phyloP scores from a whole-genome alignment of 2,888 invertebrate genomes.

The Caenorhabditis imperialis region DNA sequence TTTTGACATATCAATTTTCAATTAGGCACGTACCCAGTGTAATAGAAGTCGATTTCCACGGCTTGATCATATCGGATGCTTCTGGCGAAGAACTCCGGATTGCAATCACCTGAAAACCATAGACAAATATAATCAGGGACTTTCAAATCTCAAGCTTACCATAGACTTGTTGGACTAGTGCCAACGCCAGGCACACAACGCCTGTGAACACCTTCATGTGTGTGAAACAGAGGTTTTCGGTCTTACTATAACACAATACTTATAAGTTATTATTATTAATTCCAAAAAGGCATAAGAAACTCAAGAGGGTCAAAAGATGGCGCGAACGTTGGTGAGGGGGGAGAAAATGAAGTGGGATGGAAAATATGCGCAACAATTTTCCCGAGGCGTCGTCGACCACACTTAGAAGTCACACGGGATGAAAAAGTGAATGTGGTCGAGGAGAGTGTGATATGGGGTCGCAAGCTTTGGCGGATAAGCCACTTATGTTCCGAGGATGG shows the following conservation, averaged over 20 bases:
- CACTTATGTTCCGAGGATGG: conserved; percentile 39
- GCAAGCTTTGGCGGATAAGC: conserved; percentile 22
- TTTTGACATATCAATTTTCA: background rate
- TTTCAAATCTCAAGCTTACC: conserved; percentile 10
- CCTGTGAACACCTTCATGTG: conserved; percentile 19
- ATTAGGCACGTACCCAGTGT: conserved; percentile 66
- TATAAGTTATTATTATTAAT: no score
- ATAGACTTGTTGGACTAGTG: conserved; percentile 25
- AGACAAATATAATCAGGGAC: no score
- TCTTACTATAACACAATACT: background rate
- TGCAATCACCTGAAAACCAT: conserved; percentile 62
- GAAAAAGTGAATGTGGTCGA: conserved; percentile 16
- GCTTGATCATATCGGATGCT: conserved; percentile 65
- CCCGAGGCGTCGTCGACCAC: conserved; percentile 28
- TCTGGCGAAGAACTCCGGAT: conserved; percentile 69
- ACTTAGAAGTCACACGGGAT: conserved; percentile 21
- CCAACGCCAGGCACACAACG: conserved; percentile 38
- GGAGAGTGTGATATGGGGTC: conserved; percentile 48
- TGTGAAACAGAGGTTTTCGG: background rate
- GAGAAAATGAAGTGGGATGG: conserved; percentile 21
- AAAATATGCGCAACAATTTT: conserved; percentile 56
- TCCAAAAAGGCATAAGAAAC: no score
- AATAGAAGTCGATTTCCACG: conserved; percentile 70
- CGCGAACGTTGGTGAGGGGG: background rate
- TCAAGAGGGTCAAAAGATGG: no score